Base-by-base conservation (phyloP, 2,113 vertebrate species). In the Heterotis niloticus region DNA sequence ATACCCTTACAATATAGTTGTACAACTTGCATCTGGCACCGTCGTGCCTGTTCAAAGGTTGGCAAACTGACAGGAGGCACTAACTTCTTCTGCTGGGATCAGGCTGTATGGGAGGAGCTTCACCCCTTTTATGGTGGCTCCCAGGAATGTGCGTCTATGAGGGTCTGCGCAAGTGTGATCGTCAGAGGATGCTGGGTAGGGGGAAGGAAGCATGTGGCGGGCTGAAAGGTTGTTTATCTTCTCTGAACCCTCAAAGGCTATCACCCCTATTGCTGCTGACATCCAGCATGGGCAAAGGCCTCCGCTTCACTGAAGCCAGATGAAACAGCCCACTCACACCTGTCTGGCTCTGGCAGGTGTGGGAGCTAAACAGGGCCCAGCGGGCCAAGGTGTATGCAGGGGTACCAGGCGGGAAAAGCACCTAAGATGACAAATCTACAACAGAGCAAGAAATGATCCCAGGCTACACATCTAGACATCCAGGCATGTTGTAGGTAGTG, bases 81-180 rank as follows among this genome's bases (percentile, higher is more conserved):
- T 7, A 7, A 44, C 34, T 44, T 44, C 34, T 4, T 44, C 34
- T 44, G 34, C 34, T 4, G 34, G 34, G 7, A 2, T 44, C 34
- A 44, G 34, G 2, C 34, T 44, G 34, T 44, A 44, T 44, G 34
- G 34, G 34, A 44, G 34, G 34, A 7, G 34, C 34, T 44, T 44
- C 34, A n/a, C n/a, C 34, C 34, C 7, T 85, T 84, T 89, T 85
- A 90, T 57, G 89, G 88, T 84, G 88, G 84, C 85, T 85, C 90
- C 80, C 82, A 82, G 89, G 91, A 92, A 92, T 91, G 89, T 86
- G 78, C 81, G 75, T 26, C 81, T 76, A 91, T 92, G 88, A 54
- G 86, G 91, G 90, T 84, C 67, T 83, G 78, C 16, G 80, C 34
- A 44, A 44, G 34, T 44, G 34, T 44, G 34, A 87, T 86, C 57